Conservation (phyloP, 2,113 vertebrate genomes). For the Rattus rattus region DNA sequence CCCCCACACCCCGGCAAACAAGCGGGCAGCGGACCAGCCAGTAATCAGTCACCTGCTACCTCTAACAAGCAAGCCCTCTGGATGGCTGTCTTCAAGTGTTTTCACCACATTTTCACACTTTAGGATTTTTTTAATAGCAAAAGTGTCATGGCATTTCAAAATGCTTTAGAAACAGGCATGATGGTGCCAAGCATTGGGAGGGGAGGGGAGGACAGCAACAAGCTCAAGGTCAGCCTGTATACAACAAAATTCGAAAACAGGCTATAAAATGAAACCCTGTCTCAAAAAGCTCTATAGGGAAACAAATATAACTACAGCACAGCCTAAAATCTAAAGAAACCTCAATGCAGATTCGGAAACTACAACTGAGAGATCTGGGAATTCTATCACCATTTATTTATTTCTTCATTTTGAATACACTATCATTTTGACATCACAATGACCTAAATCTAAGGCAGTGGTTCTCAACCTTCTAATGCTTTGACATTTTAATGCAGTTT, state of each 20-base stretch:
- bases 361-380: neutral
- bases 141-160: neutral
- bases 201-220: neutral
- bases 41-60: neutral
- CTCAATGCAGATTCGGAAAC: neutral
- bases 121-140: neutral
- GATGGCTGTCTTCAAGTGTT: neutral
- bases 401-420: neutral
- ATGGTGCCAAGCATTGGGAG: neutral
- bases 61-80: neutral
- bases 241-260: neutral
- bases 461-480: neutral
- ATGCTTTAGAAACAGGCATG: neutral
- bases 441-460: neutral
- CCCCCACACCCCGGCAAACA: neutral
- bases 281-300: neutral
- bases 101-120: neutral
- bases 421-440: neutral
- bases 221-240: neutral
- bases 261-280: neutral
- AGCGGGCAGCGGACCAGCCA: neutral
- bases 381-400: neutral
- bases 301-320: neutral
- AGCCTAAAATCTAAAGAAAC: neutral
- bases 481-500: neutral